Conservation (phyloP, 2,888 invertebrate genomes). For the Antheraea assamensis region DNA sequence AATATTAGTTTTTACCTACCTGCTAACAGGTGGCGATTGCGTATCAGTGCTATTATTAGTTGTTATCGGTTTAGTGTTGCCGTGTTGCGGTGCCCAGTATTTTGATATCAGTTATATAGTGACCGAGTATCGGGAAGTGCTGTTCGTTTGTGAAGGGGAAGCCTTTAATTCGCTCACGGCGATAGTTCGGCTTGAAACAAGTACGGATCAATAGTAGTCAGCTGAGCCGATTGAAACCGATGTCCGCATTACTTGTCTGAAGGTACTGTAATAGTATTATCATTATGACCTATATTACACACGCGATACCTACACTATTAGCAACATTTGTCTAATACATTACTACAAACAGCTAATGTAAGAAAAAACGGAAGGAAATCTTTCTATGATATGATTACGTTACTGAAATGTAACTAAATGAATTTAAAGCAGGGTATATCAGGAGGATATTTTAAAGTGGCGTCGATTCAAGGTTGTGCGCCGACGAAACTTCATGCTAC, state of each 20-base stretch:
- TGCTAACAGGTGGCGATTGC: conserved; percentile 66
- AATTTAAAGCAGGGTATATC: neutral
- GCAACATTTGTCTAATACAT: neutral
- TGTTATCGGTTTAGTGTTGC: conserved; percentile 49
- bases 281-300: conserved; percentile 46
- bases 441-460: conserved; percentile 2
- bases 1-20: conserved; percentile 28
- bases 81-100: conserved; percentile 57
- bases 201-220: conserved; percentile 68
- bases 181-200: conserved; percentile 38
- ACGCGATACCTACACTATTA: conserved; percentile 18
- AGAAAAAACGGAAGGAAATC: neutral
- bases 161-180: conserved; percentile 36
- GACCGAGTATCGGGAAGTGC: conserved; percentile 44
- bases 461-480: neutral
- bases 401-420: neutral
- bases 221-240: conserved; percentile 62
- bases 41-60: conserved; percentile 64
- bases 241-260: conserved; percentile 55
- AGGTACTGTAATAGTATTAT: conserved; percentile 56
- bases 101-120: conserved; percentile 27
- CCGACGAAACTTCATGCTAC: neutral
- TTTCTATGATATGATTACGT: neutral
- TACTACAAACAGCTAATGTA: neutral
- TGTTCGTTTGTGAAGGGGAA: conserved; percentile 42